Conservation (phyloP, 2,888 invertebrate genomes). For the Himalopsyche tibetana region DNA sequence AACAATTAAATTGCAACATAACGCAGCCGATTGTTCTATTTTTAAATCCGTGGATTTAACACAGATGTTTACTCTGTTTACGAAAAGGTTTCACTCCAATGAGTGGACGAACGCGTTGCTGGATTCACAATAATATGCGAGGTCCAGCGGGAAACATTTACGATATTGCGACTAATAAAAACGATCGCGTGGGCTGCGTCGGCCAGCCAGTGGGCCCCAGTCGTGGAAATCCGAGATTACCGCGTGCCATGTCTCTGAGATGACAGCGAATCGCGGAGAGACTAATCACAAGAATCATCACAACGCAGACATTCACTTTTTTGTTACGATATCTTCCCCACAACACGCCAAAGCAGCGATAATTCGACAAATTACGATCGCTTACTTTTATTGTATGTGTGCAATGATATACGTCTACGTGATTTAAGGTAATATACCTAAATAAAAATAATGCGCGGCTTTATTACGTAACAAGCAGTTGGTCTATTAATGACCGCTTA, state of each 20-base stretch:
- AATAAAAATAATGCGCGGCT: not conserved
- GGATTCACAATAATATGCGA: not conserved
- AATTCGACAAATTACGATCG: not conserved
- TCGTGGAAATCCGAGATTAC: slow-evolving; percentile 3
- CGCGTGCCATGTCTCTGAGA: not conserved
- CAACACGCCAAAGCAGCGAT: not conserved
- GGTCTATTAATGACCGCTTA: not conserved
- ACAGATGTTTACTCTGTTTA: too few species aligned
- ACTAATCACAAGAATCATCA: not conserved
- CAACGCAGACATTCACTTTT: not conserved
- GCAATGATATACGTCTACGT: not conserved
- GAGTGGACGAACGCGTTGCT: too few species aligned
- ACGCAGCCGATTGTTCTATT: too few species aligned
- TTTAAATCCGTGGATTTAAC: too few species aligned
- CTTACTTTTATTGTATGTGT: not conserved
- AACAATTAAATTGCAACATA: too few species aligned
- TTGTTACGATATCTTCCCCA: not conserved
- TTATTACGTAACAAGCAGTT: not conserved
- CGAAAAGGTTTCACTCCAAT: too few species aligned
- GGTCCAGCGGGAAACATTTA: not conserved
- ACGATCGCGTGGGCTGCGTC: not conserved
- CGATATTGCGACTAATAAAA: not conserved
- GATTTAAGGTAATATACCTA: not conserved
- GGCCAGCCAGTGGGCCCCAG: not conserved
- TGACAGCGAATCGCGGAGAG: not conserved